Conservation (phyloP, 2,113 vertebrate species). For the Halcyon senegalensis region DNA sequence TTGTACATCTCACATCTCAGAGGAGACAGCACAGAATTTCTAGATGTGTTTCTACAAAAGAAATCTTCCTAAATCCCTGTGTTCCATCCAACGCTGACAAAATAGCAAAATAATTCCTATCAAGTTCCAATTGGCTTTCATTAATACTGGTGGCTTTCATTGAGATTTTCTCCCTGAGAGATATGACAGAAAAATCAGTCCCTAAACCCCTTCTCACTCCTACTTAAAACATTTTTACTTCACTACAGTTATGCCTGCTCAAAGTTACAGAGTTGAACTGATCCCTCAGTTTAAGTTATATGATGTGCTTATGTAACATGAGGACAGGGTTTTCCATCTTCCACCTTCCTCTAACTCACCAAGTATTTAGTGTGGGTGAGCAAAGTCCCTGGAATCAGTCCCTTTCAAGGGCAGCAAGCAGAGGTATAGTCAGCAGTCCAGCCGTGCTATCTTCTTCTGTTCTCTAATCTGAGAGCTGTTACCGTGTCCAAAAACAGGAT, state of each 20-base stretch:
- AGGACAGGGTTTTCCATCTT: not conserved
- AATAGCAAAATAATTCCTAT: slow-evolving; percentile 62
- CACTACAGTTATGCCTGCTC: not conserved
- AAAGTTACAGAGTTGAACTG: not conserved
- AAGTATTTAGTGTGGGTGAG: not conserved
- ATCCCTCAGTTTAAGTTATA: slow-evolving; percentile 39
- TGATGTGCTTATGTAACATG: not conserved
- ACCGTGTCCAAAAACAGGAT: not conserved
- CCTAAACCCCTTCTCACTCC: slow-evolving; percentile 24
- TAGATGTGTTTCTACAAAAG: slow-evolving; percentile 59
- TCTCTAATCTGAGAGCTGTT: slow-evolving; percentile 1
- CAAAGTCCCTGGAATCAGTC: not conserved
- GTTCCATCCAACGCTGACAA: slow-evolving; percentile 67
- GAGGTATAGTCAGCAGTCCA: not conserved
- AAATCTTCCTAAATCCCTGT: slow-evolving; percentile 72
- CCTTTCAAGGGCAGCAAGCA: slow-evolving; percentile 26
- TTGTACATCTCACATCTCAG: slow-evolving; percentile 45
- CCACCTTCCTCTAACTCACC: not conserved
- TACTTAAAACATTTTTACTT: not conserved
- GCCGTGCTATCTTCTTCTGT: not conserved
- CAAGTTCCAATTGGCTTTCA: slow-evolving; percentile 57
- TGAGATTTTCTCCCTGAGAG: slow-evolving; percentile 53
- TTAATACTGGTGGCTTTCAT: slow-evolving; percentile 64
- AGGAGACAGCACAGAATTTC: slow-evolving; percentile 40
- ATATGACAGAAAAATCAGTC: slow-evolving; percentile 11